A percentile compares a stretch with the other conserved stretches of the same genome.
phyloP scores from a whole-genome alignment of 2,888 invertebrate genomes.

The Coronaproctus castanopsis region DNA sequence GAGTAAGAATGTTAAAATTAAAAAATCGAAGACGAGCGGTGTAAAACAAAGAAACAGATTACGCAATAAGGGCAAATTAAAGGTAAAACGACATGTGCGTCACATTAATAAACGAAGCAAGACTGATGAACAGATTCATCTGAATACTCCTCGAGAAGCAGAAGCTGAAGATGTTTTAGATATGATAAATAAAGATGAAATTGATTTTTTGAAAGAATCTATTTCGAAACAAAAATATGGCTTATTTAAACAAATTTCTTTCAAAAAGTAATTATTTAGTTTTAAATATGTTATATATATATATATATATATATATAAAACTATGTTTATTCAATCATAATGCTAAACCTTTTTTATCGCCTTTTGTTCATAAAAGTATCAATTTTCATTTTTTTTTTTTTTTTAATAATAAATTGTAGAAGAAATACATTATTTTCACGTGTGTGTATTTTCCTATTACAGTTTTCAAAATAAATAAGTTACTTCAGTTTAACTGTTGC shows the following conservation, averaged over 20 bases:
- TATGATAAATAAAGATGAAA: constrained; percentile 37
- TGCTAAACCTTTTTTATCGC: no score
- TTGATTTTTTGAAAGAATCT: constrained; percentile 32
- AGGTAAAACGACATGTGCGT: constrained; percentile 14
- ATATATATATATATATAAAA: neutral
- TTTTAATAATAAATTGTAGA: no score
- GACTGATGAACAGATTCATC: constrained; percentile 25
- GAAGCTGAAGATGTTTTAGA: constrained; percentile 36
- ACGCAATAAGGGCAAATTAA: constrained; percentile 15
- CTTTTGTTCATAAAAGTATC: no score
- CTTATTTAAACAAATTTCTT: constrained; percentile 28
- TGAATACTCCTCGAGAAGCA: constrained; percentile 29
- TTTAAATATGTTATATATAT: constrained; percentile 6
- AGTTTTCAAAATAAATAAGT: no score
- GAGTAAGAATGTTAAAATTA: neutral
- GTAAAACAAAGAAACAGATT: constrained; percentile 16
- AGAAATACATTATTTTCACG: no score
- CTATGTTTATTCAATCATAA: constrained; percentile 1
- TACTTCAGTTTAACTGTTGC: no score
- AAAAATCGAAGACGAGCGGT: constrained; percentile 14
- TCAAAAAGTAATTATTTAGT: constrained; percentile 20
- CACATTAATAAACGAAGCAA: constrained; percentile 12
- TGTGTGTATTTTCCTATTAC: no score
- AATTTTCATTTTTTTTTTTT: no score
- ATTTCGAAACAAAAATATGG: constrained; percentile 30